These are phyloP conservation scores for Xenopus borealis DNA, from an alignment of 2,113 vertebrate genomes.

Conservation along the genomic window DNA sequence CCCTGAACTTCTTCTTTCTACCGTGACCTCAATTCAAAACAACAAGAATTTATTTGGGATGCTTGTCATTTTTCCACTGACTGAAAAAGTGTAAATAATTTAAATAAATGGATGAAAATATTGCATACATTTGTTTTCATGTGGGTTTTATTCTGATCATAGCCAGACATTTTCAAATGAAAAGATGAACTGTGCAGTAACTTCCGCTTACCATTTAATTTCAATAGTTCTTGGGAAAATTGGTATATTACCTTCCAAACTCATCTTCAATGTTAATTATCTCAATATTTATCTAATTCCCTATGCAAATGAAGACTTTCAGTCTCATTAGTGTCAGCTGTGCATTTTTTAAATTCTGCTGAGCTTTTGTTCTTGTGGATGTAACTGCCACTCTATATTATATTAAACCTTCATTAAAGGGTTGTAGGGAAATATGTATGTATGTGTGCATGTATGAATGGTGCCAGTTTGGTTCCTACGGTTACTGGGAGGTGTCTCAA, in stretches of 20 bases:
- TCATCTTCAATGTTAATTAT: constrained; percentile 67
- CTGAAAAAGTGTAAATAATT: neutral
- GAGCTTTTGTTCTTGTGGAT: no score
- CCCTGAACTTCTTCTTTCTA: no score
- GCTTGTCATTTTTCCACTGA: no score
- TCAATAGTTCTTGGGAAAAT: constrained; percentile 50
- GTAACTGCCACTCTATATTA: no score
- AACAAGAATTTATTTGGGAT: no score
- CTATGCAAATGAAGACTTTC: constrained; percentile 68
- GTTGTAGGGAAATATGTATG: no score
- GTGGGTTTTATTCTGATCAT: constrained; percentile 11
- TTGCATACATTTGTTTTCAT: constrained; percentile 22
- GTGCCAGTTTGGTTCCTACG: no score
- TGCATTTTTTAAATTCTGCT: constrained; percentile 52
- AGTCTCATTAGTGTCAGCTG: constrained; percentile 64
- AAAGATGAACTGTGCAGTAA: constrained; percentile 43
- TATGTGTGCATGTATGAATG: no score
- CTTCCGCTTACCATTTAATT: constrained; percentile 46
- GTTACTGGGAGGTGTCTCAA: no score
- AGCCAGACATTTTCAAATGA: constrained; percentile 40
- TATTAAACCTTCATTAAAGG: no score
- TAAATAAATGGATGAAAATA: constrained; percentile 20
- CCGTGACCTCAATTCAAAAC: no score
- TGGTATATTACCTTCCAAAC: constrained; percentile 57
- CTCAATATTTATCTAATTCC: constrained; percentile 75